These are phyloP conservation scores for Scatophagus argus DNA, from an alignment of 2,113 vertebrate species.

Conservation along the genomic window DNA sequence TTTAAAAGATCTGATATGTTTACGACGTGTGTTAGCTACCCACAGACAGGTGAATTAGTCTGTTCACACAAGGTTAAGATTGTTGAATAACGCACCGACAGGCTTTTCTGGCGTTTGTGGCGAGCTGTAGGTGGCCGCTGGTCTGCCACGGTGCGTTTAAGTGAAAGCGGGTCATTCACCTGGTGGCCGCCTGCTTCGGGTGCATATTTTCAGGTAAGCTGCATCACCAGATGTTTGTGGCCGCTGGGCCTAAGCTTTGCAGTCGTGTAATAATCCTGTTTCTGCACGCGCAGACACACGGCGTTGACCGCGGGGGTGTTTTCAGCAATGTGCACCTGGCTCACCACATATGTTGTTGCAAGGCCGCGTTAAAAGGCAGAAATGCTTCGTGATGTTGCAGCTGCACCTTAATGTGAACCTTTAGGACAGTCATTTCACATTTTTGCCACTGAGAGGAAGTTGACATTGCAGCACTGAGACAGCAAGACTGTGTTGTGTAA, in stretches of 20 bases:
- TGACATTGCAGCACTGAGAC: not conserved
- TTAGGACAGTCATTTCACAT: not conserved
- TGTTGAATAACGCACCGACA: not conserved
- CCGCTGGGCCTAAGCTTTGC: conserved; percentile 44
- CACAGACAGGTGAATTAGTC: not conserved
- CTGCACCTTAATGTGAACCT: not conserved
- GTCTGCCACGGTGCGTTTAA: conserved; percentile 20
- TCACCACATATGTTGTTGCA: not conserved
- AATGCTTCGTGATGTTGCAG: not conserved
- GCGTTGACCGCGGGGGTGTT: no score
- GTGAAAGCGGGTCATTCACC: conserved; percentile 67
- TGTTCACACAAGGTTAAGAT: no score
- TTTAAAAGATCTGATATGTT: conserved; percentile 1
- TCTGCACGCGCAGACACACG: conserved; percentile 2
- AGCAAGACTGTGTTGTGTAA: no score
- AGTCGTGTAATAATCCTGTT: conserved; percentile 35
- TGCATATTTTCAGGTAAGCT: conserved; percentile 24
- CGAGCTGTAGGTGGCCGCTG: conserved; percentile 19
- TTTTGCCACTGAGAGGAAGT: not conserved
- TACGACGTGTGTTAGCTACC: not conserved
- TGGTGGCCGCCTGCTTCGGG: conserved; percentile 53
- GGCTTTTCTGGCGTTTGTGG: not conserved
- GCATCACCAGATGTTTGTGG: conserved; percentile 69
- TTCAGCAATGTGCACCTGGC: not conserved
- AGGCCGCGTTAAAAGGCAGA: not conserved